A percentile compares a stretch with the other conserved stretches of the same genome.
Evolutionary conservation across 1,140 invertebrate genomes (phyloP).

Genomic region (Eueides isabella): DNA sequence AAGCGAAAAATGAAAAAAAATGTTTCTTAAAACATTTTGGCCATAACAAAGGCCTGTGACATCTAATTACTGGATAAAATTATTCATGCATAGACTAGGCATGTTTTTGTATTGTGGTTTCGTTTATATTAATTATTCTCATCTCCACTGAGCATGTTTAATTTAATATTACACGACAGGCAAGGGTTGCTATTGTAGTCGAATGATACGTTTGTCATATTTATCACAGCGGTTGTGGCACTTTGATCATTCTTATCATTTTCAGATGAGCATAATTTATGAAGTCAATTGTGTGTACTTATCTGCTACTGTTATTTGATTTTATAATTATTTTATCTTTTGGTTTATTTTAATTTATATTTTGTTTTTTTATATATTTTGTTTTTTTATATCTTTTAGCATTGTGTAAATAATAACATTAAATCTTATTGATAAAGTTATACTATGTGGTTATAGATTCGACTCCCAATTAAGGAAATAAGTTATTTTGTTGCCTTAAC

Average conservation of each 20-base stretch:
- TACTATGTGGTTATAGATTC: no score
- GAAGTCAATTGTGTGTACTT: background rate
- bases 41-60: background rate
- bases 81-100: slow-evolving; percentile 28
- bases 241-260: slow-evolving; percentile 5
- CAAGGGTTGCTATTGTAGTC: slow-evolving; percentile 36
- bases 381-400: no score
- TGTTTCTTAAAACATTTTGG: background rate
- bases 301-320: background rate
- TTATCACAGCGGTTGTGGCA: background rate
- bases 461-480: no score
- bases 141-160: slow-evolving; percentile 27
- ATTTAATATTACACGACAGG: slow-evolving; percentile 40
- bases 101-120: slow-evolving; percentile 31
- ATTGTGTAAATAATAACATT: no score
- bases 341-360: background rate
- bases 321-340: background rate
- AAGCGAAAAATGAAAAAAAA: background rate
- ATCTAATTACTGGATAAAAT: slow-evolving; percentile 31
- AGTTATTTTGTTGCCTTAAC: no score
- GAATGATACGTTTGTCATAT: background rate
- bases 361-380: no score
- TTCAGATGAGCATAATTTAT: background rate
- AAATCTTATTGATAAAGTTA: no score
- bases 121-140: slow-evolving; percentile 39